Evolutionary conservation across 2,797 vertebrate species (phyloP).

Genomic region (Manis crassicaudata): DNA sequence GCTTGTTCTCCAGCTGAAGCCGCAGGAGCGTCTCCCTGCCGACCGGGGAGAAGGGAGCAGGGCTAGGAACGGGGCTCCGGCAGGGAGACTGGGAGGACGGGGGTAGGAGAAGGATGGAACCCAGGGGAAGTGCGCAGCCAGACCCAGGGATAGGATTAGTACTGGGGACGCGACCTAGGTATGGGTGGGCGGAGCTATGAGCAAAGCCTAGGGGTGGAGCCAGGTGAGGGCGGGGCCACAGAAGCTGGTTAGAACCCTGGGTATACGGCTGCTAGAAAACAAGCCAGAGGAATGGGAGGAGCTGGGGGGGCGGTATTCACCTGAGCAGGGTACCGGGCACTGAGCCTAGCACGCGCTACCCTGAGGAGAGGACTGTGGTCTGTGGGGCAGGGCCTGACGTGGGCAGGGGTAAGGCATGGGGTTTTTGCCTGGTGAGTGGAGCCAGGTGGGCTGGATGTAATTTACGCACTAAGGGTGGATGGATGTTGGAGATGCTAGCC

Average conservation of each 20-base stretch:
- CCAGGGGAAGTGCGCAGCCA: background rate
- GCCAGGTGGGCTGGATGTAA: background rate
- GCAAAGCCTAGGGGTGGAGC: background rate
- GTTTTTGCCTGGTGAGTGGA: background rate
- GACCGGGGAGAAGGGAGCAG: background rate
- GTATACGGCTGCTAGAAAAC: background rate
- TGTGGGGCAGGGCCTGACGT: background rate
- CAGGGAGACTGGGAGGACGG: background rate
- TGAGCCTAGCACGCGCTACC: background rate
- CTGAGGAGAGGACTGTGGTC: background rate
- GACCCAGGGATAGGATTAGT: background rate
- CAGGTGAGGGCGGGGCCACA: background rate
- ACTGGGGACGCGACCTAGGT: too few relatives aligned
- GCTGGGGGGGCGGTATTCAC: background rate
- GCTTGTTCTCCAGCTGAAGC: conserved; percentile 94
- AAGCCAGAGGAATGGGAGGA: background rate
- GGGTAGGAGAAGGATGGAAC: background rate
- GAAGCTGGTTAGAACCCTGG: background rate
- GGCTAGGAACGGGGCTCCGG: background rate
- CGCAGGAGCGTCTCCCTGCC: conserved; percentile 91
- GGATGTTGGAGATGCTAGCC: background rate
- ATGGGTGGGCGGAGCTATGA: background rate
- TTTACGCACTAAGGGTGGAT: background rate
- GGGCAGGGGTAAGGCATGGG: background rate
- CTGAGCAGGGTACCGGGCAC: background rate